These are phyloP conservation scores for Corythoichthys haematopterus DNA, from an alignment of 2,113 vertebrate genomes.

Conservation along the genomic window DNA sequence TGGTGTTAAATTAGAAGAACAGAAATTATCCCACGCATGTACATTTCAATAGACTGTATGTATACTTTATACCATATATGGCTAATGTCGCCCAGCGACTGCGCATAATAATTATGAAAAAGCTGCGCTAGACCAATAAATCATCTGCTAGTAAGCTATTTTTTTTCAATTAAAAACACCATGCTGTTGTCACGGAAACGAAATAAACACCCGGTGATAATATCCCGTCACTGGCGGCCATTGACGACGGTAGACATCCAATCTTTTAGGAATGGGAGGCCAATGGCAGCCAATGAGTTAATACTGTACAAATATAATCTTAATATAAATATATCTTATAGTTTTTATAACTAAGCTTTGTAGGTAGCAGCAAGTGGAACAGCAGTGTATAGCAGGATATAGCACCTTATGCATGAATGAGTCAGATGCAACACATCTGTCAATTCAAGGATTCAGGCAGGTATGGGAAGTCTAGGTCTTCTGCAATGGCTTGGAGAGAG, in stretches of 20 bases:
- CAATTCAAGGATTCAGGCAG: too few relatives aligned
- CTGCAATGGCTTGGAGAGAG: too few relatives aligned
- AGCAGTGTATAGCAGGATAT: neutral
- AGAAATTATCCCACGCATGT: slow-evolving; percentile 28
- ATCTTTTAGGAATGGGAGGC: too few relatives aligned
- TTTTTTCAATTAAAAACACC: slow-evolving; percentile 20
- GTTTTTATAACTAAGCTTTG: neutral
- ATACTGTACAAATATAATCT: neutral
- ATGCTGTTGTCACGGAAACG: neutral
- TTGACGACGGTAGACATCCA: too few relatives aligned
- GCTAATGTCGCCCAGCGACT: slow-evolving; percentile 64
- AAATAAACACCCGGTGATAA: neutral
- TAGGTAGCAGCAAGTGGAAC: slow-evolving; percentile 45
- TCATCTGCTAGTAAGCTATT: slow-evolving; percentile 1
- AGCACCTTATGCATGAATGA: neutral
- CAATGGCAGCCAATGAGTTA: too few relatives aligned
- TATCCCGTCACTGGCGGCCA: neutral
- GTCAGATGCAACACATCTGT: too few relatives aligned
- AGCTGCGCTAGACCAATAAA: slow-evolving; percentile 5
- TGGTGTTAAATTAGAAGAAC: slow-evolving; percentile 43
- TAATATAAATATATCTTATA: neutral
- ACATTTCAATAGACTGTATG: slow-evolving; percentile 38
- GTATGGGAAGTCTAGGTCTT: too few relatives aligned
- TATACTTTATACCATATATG: neutral
- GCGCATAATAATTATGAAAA: slow-evolving; percentile 31